Conservation (phyloP, 1,140 invertebrate species). For the Papilio helenus region DNA sequence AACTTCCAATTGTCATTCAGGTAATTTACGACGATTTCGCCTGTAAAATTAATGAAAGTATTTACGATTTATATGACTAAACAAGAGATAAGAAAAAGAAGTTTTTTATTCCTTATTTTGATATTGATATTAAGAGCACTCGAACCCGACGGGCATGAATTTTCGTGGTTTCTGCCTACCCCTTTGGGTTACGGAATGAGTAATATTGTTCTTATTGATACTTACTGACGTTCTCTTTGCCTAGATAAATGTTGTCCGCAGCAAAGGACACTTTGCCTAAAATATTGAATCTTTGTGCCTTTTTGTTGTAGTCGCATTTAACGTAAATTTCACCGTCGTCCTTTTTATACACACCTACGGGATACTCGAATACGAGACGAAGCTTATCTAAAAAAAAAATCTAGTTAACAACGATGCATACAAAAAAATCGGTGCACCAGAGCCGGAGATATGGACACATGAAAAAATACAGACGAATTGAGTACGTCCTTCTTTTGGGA, state of each 20-base stretch:
- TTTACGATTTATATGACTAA: background rate
- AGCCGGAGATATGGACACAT: too few species aligned
- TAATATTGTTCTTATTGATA: conserved; percentile 26
- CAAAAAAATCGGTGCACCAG: too few species aligned
- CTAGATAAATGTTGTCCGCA: conserved; percentile 55
- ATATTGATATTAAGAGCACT: too few species aligned
- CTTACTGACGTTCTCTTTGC: conserved; percentile 55
- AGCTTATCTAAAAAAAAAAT: conserved; percentile 60
- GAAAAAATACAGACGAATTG: too few species aligned
- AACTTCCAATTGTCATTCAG: conserved; percentile 58
- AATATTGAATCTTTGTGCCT: conserved; percentile 50
- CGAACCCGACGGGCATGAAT: too few species aligned
- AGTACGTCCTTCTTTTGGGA: too few species aligned
- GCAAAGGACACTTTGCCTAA: conserved; percentile 47
- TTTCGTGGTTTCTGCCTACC: too few species aligned
- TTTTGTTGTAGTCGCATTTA: conserved; percentile 44
- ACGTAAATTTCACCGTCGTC: conserved; percentile 56
- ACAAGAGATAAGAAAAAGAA: too few species aligned
- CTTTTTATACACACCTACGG: conserved; percentile 46
- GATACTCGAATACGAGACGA: conserved; percentile 46
- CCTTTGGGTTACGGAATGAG: too few species aligned
- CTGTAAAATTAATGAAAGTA: conserved; percentile 48
- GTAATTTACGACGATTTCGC: conserved; percentile 46
- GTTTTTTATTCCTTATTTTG: too few species aligned
- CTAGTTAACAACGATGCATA: background rate